phyloP scores from a whole-genome alignment of 2,113 vertebrate species.

The Gymnarchus niloticus region DNA sequence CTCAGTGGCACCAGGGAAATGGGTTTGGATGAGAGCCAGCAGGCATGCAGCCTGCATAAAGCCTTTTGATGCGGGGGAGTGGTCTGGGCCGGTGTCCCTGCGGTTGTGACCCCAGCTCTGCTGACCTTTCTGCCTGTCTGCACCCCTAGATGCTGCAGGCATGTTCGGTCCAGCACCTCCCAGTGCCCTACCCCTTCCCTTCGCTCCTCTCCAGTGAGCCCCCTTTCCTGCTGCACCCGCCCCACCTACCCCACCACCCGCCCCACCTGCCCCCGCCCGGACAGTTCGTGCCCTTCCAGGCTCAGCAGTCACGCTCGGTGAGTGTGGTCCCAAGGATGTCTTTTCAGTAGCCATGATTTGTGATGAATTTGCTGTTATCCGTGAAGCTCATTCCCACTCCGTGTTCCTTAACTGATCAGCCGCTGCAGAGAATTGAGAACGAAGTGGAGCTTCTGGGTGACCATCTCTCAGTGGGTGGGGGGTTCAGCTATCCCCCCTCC shows the following conservation, averaged over 20 bases:
- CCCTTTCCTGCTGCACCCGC: conserved; percentile 89
- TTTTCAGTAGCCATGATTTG: background rate
- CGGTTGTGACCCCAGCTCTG: background rate
- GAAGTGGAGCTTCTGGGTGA: conserved; percentile 92
- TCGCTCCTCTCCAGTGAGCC: conserved; percentile 89
- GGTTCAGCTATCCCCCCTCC: conserved; percentile 83
- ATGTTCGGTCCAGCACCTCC: conserved; percentile 93
- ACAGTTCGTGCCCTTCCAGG: conserved; percentile 93
- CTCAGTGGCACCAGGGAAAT: background rate
- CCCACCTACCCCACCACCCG: conserved; percentile 84
- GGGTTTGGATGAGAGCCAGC: background rate
- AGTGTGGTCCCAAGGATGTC: conserved; percentile 39
- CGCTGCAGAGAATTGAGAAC: conserved; percentile 94
- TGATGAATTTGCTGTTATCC: background rate
- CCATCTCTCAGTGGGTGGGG: conserved; percentile 82
- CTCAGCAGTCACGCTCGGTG: conserved; percentile 92
- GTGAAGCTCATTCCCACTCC: background rate
- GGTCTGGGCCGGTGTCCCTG: background rate
- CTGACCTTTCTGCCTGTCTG: background rate
- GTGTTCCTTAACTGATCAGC: conserved; percentile 53
- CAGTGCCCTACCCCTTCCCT: conserved; percentile 90
- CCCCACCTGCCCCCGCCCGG: conserved; percentile 82
- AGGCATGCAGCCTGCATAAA: background rate
- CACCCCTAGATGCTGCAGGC: conserved; percentile 77
- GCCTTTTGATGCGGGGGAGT: background rate